Percentiles rank a stretch among this genome's conserved stretches.
Evolutionary conservation across 2,113 vertebrate genomes (phyloP).

Genomic region (Phalacrocorax brasilianus): DNA sequence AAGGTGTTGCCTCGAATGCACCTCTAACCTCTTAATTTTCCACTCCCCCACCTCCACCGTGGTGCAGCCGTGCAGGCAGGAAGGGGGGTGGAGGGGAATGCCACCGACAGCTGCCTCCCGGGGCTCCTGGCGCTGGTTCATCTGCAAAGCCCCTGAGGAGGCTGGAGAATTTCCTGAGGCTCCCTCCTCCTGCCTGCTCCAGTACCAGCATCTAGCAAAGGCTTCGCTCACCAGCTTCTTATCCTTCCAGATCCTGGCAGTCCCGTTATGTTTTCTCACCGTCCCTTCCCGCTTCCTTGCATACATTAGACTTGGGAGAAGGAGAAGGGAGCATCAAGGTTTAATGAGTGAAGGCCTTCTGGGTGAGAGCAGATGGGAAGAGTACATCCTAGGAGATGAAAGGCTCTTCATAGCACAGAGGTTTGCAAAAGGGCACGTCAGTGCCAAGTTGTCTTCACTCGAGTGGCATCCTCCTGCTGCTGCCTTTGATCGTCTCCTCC

Average conservation of each 20-base stretch:
- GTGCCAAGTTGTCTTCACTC: slow-evolving; percentile 33
- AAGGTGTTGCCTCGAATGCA: not conserved
- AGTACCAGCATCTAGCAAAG: not conserved
- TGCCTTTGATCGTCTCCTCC: not conserved
- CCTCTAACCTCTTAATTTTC: not conserved
- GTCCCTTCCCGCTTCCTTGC: not conserved
- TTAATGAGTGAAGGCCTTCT: not conserved
- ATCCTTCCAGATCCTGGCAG: not conserved
- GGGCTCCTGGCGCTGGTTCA: slow-evolving; percentile 10
- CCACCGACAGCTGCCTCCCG: slow-evolving; percentile 47
- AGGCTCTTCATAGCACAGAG: not conserved
- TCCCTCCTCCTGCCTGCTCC: not conserved
- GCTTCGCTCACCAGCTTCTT: not conserved
- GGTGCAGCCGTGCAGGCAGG: not conserved
- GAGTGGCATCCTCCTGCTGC: not conserved
- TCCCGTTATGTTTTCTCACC: not conserved
- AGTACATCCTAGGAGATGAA: not conserved
- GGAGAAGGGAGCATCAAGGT: not conserved
- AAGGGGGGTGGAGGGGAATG: slow-evolving; percentile 50
- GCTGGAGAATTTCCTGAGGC: slow-evolving; percentile 48
- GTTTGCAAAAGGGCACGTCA: not conserved
- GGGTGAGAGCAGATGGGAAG: not conserved
- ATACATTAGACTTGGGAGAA: not conserved
- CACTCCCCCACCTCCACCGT: not conserved
- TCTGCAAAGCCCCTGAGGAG: slow-evolving; percentile 49